These are phyloP conservation scores for Drosophila tripunctata DNA, from an alignment of 2,888 invertebrate species.

Conservation along the genomic window DNA sequence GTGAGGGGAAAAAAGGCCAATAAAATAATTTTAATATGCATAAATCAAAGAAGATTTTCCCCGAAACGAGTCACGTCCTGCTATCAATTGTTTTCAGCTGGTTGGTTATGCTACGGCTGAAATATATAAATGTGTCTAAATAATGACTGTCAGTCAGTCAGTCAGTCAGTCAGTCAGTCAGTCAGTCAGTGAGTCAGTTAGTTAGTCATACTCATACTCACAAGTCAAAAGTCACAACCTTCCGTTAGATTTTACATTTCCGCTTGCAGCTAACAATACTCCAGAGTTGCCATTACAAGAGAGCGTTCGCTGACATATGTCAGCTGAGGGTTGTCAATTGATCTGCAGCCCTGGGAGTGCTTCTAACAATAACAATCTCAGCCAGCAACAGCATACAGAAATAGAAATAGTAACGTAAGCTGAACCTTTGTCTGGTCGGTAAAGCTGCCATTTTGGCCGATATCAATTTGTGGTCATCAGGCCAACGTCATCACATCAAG, in stretches of 20 bases:
- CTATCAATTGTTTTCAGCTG: conserved; percentile 26
- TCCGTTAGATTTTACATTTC: conserved; percentile 43
- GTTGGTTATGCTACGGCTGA: conserved; percentile 1
- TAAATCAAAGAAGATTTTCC: conserved; percentile 55
- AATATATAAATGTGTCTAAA: background rate
- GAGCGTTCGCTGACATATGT: conserved; percentile 19
- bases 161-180: conserved; percentile 12
- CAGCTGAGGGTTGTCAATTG: conserved; percentile 36
- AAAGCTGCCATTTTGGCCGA: conserved; percentile 28
- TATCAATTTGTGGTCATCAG: conserved; percentile 71
- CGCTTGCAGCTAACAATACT: conserved; percentile 35
- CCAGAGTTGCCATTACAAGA: conserved; percentile 43
- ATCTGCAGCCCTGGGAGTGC: conserved; percentile 4
- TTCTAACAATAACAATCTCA: conserved; percentile 14
- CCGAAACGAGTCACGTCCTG: background rate
- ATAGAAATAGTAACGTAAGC: background rate
- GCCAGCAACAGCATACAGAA: background rate
- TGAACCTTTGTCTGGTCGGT: conserved; percentile 15
- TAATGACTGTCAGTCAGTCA: background rate
- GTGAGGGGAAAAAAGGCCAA: conserved; percentile 22
- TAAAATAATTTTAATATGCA: conserved; percentile 73
- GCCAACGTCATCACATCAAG: conserved; percentile 38
- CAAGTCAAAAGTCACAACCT: conserved; percentile 31
- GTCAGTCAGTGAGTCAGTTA: conserved; percentile 8
- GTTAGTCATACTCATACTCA: conserved; percentile 9